Evolutionary conservation across 2,797 vertebrate species (phyloP), one percentile per base, ranked within the genome.

Genomic region (Coregonus sp.): DNA sequence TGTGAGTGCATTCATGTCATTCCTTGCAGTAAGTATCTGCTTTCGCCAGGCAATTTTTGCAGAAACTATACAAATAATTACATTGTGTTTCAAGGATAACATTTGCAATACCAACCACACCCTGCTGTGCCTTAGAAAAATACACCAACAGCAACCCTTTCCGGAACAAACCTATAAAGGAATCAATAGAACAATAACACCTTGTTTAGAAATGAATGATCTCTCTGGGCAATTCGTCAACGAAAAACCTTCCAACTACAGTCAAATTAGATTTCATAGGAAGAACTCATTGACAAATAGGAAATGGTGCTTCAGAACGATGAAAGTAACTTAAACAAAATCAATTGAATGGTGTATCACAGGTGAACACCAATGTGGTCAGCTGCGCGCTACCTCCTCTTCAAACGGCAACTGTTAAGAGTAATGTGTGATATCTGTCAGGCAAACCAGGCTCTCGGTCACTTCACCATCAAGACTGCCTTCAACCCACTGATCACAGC

Each of bases 101-200:
- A 84, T 76, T 83, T 82, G 14, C 77, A 89, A 91, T 85, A 90
- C 87, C 86, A 74, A 40, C 3, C 84, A 84, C 81, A 86, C 88
- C 90, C 92, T 89, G 89, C 82, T 84, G 85, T 85, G 87, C 82
- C 81, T 86, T 85, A 87, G 76, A 89, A 89, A 85, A 89, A 87
- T 83, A 87, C 80, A 85, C 86, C 78, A 66, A 77, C 80, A 81
- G 82, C 81, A 25, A 88, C 86, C 70, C 82, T 70, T 25, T 74
- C 78, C 70, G 59, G n/a, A 66, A 77, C 65, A 73, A 73, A 40
- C 59, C 68, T 37, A 40, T 1, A 51, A 37, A 35, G 52, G 25
- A 47, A 59, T n/a, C 2, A 35, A 68, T 14, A 3, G 40, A 73
- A 61, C 18, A 85, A 80, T 37, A 89, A 90, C 83, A 91, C 88